These are phyloP conservation scores for Pterostichus madidus DNA, from an alignment of 2,888 invertebrate species.

Conservation along the genomic window DNA sequence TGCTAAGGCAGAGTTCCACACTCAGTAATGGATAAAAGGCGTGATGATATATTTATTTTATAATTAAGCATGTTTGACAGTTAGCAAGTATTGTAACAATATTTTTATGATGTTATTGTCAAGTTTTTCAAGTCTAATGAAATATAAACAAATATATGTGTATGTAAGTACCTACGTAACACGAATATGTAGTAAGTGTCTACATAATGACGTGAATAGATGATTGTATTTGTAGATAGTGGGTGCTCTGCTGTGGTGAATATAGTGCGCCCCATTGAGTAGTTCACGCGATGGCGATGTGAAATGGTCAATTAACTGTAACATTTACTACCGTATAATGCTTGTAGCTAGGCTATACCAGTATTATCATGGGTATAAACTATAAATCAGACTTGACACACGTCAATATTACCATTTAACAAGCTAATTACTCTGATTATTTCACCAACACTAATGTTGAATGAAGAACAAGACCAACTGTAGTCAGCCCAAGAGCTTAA, in stretches of 20 bases:
- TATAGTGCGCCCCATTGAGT: constrained; percentile 25
- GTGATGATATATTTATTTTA: too few species aligned
- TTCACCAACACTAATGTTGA: constrained; percentile 27
- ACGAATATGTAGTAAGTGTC: too few species aligned
- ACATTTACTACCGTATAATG: constrained; percentile 36
- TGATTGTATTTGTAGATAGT: constrained; percentile 8
- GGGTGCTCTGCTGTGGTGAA: background rate
- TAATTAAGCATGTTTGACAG: too few species aligned
- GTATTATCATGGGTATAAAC: constrained; percentile 56
- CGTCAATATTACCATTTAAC: constrained; percentile 61
- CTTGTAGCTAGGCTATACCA: constrained; percentile 55
- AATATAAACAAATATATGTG: too few species aligned
- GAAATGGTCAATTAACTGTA: constrained; percentile 56
- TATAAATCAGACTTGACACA: constrained; percentile 53
- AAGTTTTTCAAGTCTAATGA: too few species aligned
- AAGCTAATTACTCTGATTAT: constrained; percentile 47
- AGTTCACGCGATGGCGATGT: constrained; percentile 37
- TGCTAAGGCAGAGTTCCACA: too few species aligned
- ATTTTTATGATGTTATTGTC: too few species aligned
- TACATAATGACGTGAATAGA: background rate
- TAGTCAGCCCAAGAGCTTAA: too few species aligned
- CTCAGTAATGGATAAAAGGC: too few species aligned
- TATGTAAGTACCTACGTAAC: too few species aligned
- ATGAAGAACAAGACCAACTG: background rate
- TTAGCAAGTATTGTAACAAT: too few species aligned